Base-by-base conservation (phyloP, 2,113 vertebrate species). In the human region DNA sequence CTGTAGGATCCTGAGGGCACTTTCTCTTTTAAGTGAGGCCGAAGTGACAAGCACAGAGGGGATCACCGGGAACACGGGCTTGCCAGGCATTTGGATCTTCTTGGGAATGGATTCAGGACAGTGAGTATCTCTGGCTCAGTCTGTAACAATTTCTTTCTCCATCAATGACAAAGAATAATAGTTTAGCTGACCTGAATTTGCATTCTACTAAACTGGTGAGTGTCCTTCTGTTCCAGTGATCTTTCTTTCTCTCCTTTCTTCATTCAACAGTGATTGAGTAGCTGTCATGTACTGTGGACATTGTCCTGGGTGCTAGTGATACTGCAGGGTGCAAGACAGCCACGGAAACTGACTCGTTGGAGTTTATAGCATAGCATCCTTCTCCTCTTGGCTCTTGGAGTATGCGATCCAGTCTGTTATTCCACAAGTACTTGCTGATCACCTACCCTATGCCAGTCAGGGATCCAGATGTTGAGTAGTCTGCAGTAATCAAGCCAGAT, bases 301-400 rank as follows among this genome's bases (percentile, higher is more conserved):
- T 68, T 96, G 80, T 96, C 93, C 83, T 8, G 3, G 80, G 81
- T 90, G 61, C 93, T 95, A 40, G 23, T 2, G 38, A 64, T 2
- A 32, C 52, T 2, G 25, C 32, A 6, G 20, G 13, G 17, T 13
- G 12, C 13, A 10, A 6, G 14, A 10, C 10, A 68, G 90, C 11
- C 25, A 5, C 4, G 40, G 23, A 66, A 10, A 35, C 14, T 17
- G 23, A 3, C 23, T 52, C 13, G 48, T 6, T 43, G 50, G 38
- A 20, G 13, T 72, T 87, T 30, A 91, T 23, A 17, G 4, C 3
- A 30, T 7, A 48, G 50, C 13, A 4, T 45, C 13, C 64, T 84
- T 14, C 27, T 94, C 40, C 9, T 18, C 17, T 70, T 35, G 55
- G 57, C 30, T 81, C 59, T 79, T 76, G 57, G 79, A 68, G 94